Evolutionary conservation across 2,113 vertebrate genomes (phyloP).

Genomic region (Axis porcinus): DNA sequence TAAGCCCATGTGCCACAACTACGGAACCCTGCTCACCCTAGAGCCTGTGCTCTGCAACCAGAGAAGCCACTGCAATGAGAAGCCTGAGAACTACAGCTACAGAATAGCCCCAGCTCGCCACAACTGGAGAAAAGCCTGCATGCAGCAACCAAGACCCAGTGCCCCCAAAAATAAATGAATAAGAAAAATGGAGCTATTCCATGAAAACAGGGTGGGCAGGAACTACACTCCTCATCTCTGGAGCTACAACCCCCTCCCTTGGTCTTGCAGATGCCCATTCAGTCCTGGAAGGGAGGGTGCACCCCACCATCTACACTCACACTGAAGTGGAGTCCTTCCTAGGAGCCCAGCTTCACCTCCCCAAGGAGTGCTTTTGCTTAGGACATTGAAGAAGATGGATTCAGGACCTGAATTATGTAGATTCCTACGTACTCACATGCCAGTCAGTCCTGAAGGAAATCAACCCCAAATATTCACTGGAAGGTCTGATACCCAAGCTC

Average conservation of each 20-base stretch:
- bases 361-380: background rate
- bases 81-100: background rate
- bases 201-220: background rate
- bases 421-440: background rate
- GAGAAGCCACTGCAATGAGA: background rate
- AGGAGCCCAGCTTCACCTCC: background rate
- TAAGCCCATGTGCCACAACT: background rate
- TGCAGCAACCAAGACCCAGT: background rate
- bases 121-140: background rate
- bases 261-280: background rate
- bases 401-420: background rate
- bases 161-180: background rate
- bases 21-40: background rate
- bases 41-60: background rate
- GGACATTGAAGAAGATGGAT: background rate
- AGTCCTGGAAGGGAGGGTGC: background rate
- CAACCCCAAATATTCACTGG: background rate
- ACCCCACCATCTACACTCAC: rapidly evolving
- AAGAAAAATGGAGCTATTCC: background rate
- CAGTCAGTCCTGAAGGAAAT: background rate
- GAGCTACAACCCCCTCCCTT: background rate
- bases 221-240: background rate
- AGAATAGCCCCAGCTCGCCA: background rate
- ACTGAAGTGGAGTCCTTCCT: background rate
- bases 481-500: background rate